Evolutionary conservation across 1,140 invertebrate genomes (phyloP).

Genomic region (Drosophila persimilis): DNA sequence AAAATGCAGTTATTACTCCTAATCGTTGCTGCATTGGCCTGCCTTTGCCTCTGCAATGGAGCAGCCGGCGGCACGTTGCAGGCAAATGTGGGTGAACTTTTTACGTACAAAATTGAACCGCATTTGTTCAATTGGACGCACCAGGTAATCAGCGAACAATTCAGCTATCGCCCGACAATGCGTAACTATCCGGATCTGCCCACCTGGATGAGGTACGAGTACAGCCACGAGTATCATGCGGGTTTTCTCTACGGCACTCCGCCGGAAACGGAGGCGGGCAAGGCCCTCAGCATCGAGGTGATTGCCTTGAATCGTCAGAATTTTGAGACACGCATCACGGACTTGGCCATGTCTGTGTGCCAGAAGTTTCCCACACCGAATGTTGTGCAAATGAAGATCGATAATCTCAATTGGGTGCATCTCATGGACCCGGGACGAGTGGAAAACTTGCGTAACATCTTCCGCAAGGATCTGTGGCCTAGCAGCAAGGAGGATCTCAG

Average conservation of each 20-base stretch:
- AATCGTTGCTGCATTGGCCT: slow-evolving; percentile 20
- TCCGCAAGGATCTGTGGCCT: slow-evolving; percentile 86
- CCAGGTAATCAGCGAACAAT: slow-evolving; percentile 84
- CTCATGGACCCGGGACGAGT: slow-evolving; percentile 84
- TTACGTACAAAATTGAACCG: slow-evolving; percentile 86
- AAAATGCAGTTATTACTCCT: slow-evolving; percentile 47
- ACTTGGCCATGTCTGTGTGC: slow-evolving; percentile 86
- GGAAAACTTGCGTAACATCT: slow-evolving; percentile 89
- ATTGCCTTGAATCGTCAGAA: slow-evolving; percentile 90
- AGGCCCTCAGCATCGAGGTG: slow-evolving; percentile 87
- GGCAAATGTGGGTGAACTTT: slow-evolving; percentile 87
- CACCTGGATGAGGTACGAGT: slow-evolving; percentile 91
- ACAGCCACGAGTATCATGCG: slow-evolving; percentile 88
- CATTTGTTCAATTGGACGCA: slow-evolving; percentile 88
- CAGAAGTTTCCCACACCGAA: slow-evolving; percentile 88
- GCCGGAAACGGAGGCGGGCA: slow-evolving; percentile 85
- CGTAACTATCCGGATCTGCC: slow-evolving; percentile 89
- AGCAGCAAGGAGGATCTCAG: slow-evolving; percentile 88
- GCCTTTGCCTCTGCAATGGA: slow-evolving; percentile 1
- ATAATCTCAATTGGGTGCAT: slow-evolving; percentile 89
- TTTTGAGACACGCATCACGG: slow-evolving; percentile 89
- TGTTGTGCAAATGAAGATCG: slow-evolving; percentile 93
- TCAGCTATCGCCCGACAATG: slow-evolving; percentile 75
- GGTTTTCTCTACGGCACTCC: slow-evolving; percentile 92
- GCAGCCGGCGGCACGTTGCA: slow-evolving; percentile 40